A percentile compares a stretch with the other conserved stretches of the same genome.
These are phyloP conservation scores for Digitonthophagus gazella DNA, from an alignment of 2,888 invertebrate genomes.

Conservation along the genomic window DNA sequence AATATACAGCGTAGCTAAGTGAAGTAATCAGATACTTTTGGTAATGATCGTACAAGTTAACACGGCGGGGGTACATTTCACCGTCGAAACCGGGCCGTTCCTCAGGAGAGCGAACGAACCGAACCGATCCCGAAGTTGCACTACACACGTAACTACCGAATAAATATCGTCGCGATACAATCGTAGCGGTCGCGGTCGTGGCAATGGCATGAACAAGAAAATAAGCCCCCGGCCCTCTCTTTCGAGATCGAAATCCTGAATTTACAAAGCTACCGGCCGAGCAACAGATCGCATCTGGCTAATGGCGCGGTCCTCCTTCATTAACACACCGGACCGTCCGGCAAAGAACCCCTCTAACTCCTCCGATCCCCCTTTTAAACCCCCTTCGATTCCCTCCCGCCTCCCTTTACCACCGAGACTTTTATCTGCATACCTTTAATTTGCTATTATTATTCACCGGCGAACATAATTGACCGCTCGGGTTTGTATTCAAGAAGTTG, in stretches of 20 bases:
- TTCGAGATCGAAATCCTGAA: constrained; percentile 32
- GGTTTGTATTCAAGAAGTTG: constrained; percentile 25
- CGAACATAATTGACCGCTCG: constrained; percentile 40
- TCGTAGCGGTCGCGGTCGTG: constrained; percentile 37
- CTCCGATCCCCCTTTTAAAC: background rate
- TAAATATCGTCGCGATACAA: constrained; percentile 51
- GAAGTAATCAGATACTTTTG: background rate
- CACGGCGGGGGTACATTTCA: background rate
- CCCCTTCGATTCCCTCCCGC: constrained; percentile 23
- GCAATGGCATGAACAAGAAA: constrained; percentile 28
- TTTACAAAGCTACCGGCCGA: constrained; percentile 39
- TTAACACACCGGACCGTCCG: constrained; percentile 34
- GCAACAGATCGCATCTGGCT: constrained; percentile 38
- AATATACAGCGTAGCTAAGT: too few relatives aligned
- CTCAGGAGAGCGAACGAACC: background rate
- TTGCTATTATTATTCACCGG: constrained; percentile 42
- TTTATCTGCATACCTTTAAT: constrained; percentile 42
- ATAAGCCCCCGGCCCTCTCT: constrained; percentile 9
- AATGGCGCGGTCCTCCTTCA: constrained; percentile 40
- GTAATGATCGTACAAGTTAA: too few relatives aligned
- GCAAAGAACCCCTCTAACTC: background rate
- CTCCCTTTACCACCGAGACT: constrained; percentile 19
- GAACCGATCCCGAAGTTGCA: constrained; percentile 13
- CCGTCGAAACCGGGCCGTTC: background rate
- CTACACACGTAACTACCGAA: constrained; percentile 48